Conservation (phyloP, 2,888 invertebrate genomes). For the Smittia sp. region DNA sequence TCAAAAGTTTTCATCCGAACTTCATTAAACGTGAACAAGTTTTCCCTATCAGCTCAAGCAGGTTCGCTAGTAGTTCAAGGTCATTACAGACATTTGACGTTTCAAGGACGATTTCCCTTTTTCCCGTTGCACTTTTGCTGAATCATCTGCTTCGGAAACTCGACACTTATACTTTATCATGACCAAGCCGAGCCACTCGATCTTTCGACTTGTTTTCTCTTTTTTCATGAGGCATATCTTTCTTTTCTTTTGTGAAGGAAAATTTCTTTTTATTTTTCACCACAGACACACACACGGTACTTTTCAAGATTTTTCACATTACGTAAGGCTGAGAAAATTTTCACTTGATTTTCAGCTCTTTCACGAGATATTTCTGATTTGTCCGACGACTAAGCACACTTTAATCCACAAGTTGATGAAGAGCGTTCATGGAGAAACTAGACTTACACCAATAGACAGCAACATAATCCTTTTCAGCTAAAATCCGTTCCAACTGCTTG, state of each 20-base stretch:
- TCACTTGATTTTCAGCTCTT: neutral
- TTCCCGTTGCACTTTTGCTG: neutral
- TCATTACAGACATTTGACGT: neutral
- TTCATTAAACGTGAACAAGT: too few relatives aligned
- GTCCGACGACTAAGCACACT: neutral
- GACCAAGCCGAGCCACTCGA: neutral
- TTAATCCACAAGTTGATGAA: slow-evolving; percentile 13
- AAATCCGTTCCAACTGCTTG: slow-evolving; percentile 85
- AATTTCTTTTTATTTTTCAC: slow-evolving; percentile 27
- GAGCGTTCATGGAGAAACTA: slow-evolving; percentile 44
- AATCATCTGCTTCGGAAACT: neutral
- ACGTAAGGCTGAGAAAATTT: slow-evolving; percentile 23
- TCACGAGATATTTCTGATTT: neutral
- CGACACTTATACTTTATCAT: slow-evolving; percentile 2
- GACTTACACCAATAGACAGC: slow-evolving; percentile 97
- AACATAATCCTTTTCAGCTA: slow-evolving; percentile 89
- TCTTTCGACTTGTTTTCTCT: neutral
- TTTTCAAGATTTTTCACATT: slow-evolving; percentile 27
- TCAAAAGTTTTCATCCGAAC: too few relatives aligned
- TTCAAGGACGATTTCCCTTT: neutral
- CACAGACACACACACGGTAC: slow-evolving; percentile 12
- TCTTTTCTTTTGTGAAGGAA: slow-evolving; percentile 23
- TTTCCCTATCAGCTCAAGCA: too few relatives aligned
- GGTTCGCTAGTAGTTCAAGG: too few relatives aligned
- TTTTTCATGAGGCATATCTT: neutral